Evolutionary conservation across 2,113 vertebrate species (phyloP).

Genomic region (Cricetomys ansorgei): DNA sequence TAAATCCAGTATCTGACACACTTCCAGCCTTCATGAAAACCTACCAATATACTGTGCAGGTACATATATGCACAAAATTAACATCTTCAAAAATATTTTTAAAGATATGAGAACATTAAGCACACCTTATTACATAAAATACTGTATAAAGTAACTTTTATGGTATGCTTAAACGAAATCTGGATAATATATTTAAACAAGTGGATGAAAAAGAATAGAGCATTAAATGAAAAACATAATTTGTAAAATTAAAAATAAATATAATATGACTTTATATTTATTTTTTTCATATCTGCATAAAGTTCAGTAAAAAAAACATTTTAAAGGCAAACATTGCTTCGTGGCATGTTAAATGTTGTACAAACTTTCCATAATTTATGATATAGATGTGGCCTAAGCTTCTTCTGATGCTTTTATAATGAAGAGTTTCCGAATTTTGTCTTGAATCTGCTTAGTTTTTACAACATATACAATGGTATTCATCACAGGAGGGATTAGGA

Average conservation of each 20-base stretch:
- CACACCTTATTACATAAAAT: neutral
- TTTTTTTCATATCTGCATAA: neutral
- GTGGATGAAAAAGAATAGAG: neutral
- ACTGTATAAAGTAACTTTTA: neutral
- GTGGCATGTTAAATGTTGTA: no score
- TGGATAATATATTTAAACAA: neutral
- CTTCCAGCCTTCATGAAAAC: neutral
- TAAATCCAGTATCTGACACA: neutral
- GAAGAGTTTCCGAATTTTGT: slow-evolving; percentile 52
- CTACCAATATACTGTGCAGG: neutral
- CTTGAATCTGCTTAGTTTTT: slow-evolving; percentile 65
- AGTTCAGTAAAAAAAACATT: neutral
- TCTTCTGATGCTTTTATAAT: neutral
- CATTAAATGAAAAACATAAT: neutral
- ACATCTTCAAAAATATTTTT: neutral
- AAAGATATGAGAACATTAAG: neutral
- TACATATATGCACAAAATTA: neutral
- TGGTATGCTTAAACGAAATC: neutral
- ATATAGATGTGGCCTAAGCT: neutral
- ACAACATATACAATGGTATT: slow-evolving; percentile 75
- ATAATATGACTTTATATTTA: rapidly evolving
- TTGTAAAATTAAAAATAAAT: neutral
- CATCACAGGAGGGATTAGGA: slow-evolving; percentile 78
- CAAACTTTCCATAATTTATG: neutral
- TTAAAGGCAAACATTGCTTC: neutral